Percentiles rank a stretch among this genome's conserved stretches.
Conservation (phyloP, 2,113 vertebrate species). For the Dinomys branickii region DNA sequence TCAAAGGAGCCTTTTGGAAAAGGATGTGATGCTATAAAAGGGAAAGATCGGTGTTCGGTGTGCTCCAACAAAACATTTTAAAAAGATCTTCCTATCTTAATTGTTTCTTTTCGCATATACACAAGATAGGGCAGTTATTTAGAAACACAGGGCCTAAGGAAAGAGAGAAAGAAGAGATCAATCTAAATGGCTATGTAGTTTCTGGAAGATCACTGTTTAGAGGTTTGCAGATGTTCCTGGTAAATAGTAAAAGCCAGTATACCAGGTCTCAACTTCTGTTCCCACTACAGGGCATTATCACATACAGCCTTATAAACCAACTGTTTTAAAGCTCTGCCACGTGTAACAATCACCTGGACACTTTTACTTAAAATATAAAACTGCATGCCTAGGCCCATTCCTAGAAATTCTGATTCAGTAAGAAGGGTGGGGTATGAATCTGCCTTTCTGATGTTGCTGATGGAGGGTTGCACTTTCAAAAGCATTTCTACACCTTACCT, state of each 20-base stretch:
- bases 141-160: neutral
- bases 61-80: neutral
- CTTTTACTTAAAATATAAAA: neutral
- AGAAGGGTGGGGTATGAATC: neutral
- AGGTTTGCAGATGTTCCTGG: neutral
- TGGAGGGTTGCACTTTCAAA: neutral
- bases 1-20: slow-evolving; percentile 20
- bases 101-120: slow-evolving; percentile 3
- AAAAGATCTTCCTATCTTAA: slow-evolving; percentile 4
- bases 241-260: neutral
- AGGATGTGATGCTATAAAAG: neutral
- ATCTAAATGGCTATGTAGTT: neutral
- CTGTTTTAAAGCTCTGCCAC: neutral
- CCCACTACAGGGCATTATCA: neutral
- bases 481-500: neutral
- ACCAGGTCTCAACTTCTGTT: neutral
- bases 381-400: neutral
- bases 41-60: neutral
- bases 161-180: neutral
- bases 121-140: neutral
- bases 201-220: neutral
- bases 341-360: neutral
- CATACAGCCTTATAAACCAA: neutral
- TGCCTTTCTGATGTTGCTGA: neutral
- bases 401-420: neutral